phyloP scores from a whole-genome alignment of 2,797 vertebrate genomes.

The Cuculus canorus region DNA sequence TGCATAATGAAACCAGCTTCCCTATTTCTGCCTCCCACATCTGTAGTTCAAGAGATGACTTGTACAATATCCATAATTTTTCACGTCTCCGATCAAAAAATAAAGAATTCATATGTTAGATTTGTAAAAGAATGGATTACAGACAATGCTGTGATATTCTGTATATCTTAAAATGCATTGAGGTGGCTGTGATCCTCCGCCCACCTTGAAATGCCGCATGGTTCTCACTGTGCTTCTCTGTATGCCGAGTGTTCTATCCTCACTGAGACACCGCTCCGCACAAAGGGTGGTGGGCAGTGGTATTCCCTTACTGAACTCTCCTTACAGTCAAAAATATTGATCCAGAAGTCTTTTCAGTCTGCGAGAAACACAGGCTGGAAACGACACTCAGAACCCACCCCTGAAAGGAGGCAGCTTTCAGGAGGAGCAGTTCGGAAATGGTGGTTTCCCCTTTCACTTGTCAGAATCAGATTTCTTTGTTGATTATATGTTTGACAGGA shows the following conservation, averaged over 20 bases:
- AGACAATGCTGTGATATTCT: not conserved
- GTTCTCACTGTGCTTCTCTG: not conserved
- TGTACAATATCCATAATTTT: not conserved
- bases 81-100: not conserved
- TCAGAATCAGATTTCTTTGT: slow-evolving; percentile 7
- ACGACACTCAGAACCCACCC: not conserved
- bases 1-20: not conserved
- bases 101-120: not conserved
- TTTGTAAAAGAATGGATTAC: not conserved
- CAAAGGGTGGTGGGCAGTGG: not conserved
- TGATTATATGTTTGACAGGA: not conserved
- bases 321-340: not conserved
- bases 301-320: not conserved
- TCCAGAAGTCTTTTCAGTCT: not conserved
- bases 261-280: not conserved
- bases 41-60: not conserved
- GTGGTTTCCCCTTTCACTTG: not conserved
- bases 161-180: not conserved
- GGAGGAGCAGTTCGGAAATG: not conserved
- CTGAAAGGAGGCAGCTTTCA: not conserved
- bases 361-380: not conserved
- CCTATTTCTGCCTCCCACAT: not conserved
- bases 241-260: not conserved
- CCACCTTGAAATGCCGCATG: not conserved
- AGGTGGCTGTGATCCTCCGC: not conserved